Percentiles rank a stretch among this genome's conserved stretches.
phyloP scores from a whole-genome alignment of 2,797 vertebrate species.

The Sphenodon punctatus region DNA sequence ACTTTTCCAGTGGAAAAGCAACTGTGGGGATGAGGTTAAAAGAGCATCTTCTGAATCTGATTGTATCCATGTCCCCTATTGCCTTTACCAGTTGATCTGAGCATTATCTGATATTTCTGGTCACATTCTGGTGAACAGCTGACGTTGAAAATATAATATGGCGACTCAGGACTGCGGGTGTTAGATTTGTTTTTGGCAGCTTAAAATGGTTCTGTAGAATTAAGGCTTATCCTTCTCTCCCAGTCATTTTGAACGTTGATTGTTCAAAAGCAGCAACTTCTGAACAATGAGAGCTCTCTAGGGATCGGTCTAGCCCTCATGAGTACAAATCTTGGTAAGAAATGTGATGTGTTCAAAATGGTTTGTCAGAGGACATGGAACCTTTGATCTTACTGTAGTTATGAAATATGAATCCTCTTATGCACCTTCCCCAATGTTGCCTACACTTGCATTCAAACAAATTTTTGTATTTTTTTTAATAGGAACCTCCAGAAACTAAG shows the following conservation, averaged over 20 bases:
- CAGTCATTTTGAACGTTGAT: too few relatives aligned
- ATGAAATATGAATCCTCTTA: too few relatives aligned
- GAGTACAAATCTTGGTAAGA: too few relatives aligned
- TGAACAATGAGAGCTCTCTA: not conserved
- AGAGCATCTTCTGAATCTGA: too few relatives aligned
- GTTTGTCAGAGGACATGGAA: not conserved
- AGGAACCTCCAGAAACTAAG: slow-evolving; percentile 96
- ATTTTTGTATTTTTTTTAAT: slow-evolving; percentile 42
- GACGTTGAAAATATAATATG: not conserved
- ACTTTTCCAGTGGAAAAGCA: too few relatives aligned
- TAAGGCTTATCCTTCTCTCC: too few relatives aligned
- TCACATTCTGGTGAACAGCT: not conserved
- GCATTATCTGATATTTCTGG: too few relatives aligned
- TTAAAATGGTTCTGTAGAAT: not conserved
- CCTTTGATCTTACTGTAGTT: too few relatives aligned
- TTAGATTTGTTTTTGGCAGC: not conserved
- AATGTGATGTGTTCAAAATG: not conserved
- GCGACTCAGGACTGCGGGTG: not conserved
- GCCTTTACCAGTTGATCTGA: too few relatives aligned
- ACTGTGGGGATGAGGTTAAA: too few relatives aligned
- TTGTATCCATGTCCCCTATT: too few relatives aligned
- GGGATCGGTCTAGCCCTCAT: not conserved
- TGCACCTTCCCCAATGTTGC: not conserved
- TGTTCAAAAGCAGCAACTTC: not conserved
- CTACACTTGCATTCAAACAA: not conserved